These are phyloP conservation scores for Gonocerus acuteangulatus DNA, from an alignment of 2,888 invertebrate genomes.

Conservation along the genomic window DNA sequence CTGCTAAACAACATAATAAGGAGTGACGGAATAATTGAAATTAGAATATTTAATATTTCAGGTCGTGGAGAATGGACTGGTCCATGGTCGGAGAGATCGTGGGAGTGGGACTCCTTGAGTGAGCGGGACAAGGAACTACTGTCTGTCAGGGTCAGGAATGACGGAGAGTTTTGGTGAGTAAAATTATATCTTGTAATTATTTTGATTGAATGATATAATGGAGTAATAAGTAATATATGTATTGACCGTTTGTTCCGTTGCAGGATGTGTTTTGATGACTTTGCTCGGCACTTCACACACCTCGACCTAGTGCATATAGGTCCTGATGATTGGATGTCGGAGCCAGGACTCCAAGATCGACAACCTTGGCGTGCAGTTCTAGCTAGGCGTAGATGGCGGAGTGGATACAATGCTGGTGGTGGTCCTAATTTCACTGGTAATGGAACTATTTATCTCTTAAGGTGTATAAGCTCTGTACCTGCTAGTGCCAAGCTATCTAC, in stretches of 20 bases:
- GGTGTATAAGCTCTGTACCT: too few relatives aligned
- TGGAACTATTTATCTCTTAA: too few relatives aligned
- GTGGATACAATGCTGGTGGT: slow-evolving; percentile 64
- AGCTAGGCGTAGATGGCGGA: slow-evolving; percentile 58
- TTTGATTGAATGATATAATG: neutral
- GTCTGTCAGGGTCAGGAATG: slow-evolving; percentile 54
- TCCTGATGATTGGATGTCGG: slow-evolving; percentile 67
- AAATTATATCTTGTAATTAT: too few relatives aligned
- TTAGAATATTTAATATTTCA: too few relatives aligned
- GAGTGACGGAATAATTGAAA: too few relatives aligned
- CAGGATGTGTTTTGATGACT: slow-evolving; percentile 66
- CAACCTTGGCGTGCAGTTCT: slow-evolving; percentile 65
- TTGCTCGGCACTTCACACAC: slow-evolving; percentile 57
- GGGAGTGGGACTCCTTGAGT: slow-evolving; percentile 61
- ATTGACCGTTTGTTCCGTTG: too few relatives aligned
- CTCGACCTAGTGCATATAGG: slow-evolving; percentile 66
- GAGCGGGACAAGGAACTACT: slow-evolving; percentile 57
- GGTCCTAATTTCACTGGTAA: slow-evolving; percentile 53
- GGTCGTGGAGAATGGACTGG: slow-evolving; percentile 59
- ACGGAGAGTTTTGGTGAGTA: slow-evolving; percentile 61
- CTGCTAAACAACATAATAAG: too few relatives aligned
- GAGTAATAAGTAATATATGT: too few relatives aligned
- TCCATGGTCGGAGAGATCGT: slow-evolving; percentile 60
- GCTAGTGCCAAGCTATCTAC: too few relatives aligned
- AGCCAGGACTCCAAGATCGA: slow-evolving; percentile 57